Base-by-base conservation (phyloP, 2,888 invertebrate genomes). In the Epirrita christyi region DNA sequence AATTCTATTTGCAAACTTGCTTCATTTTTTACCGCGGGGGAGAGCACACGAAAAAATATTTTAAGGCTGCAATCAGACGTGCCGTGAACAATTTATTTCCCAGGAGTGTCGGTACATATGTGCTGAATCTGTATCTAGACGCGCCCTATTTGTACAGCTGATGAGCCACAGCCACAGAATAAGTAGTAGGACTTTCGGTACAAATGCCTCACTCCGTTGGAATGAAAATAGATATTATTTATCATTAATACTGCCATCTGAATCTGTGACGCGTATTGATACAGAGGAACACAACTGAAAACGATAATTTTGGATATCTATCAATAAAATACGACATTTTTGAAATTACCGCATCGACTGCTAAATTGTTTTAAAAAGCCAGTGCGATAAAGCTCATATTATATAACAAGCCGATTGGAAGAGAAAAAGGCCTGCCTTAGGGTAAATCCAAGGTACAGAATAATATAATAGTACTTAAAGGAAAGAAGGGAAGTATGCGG, bases 31-130 rank as follows among this genome's bases (percentile, higher is more conserved):
- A 64, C 58, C 55, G 54, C 55, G 55, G 42, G 45, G 59, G 57
- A 62, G 61, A 58, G 68, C 69, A 63, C 51, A 65, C 62, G 70
- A 76, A 80, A 85, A 85, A 83, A 83, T 81, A 81, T 81, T 78
- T 75, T 80, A 81, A 80, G 78, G 76, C 71, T 78, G 78, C 85
- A 86, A 85, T 88, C 84, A 82, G 79, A 74, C 69, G 75, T 76
- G 76, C 73, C 79, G 73, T 72, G 76, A 76, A 79, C 78, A 82
- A 86, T 85, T 86, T 88, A 91, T 91, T 91, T 91, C 91, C 91
- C 91, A 52, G 55, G 90, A 85, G 91, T 71, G 76, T 72, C 66
- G 61, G 82, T 85, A 88, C 83, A 81, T 88, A 89, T 89, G 82
- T 82, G 85, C 83, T 74, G 79, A 77, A 76, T 87, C 79, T 69